Evolutionary conservation across 2,888 invertebrate genomes (phyloP), one percentile per base, ranked within the genome.

Genomic region (Ophion ventricosus): DNA sequence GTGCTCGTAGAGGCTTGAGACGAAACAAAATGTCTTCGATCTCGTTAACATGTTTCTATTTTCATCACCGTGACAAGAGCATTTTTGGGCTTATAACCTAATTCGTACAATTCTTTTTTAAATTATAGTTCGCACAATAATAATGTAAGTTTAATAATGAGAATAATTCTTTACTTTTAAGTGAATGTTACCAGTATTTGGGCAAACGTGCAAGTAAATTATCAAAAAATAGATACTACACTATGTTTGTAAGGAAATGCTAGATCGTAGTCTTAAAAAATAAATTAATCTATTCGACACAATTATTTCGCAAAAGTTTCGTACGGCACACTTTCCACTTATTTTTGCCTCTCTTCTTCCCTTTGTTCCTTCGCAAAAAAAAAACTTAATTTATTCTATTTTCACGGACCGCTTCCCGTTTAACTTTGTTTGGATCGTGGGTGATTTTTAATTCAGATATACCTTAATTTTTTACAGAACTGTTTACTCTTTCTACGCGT

Each of bases 171-270:
- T 14, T 70, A 70, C 54, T 25, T 73, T 83, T 43, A 74, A 81
- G 80, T 78, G 77, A 81, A 84, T 76, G 69, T 84, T 69, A 78
- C 80, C 80, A 81, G 72, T 84, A 81, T 74, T 81, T 75, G 49
- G 74, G 69, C 26, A 80, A 80, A 78, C 69, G 80, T 80, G 78
- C 69, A 57, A 73, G 63, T 54, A 70, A 78, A 64, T 73, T 17
- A 54, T 64, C 20, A 73, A 75, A 74, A 70, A 77, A 83, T 40
- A 77, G 69, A 63, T 20, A 77, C 43, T 78, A 72, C 10, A 77
- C 64, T 78, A 78, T 64, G 59, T 78, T 74, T 57, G 69, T 73
- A 69, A 77, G 35, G 43, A 80, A 80, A 83, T 61, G 23, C 63
- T 63, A 80, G 23, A 59, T 72, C 66, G 64, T 73, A 35, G 57